These are phyloP conservation scores for Chaetura pelagica DNA, from an alignment of 2,113 vertebrate genomes.

Conservation along the genomic window DNA sequence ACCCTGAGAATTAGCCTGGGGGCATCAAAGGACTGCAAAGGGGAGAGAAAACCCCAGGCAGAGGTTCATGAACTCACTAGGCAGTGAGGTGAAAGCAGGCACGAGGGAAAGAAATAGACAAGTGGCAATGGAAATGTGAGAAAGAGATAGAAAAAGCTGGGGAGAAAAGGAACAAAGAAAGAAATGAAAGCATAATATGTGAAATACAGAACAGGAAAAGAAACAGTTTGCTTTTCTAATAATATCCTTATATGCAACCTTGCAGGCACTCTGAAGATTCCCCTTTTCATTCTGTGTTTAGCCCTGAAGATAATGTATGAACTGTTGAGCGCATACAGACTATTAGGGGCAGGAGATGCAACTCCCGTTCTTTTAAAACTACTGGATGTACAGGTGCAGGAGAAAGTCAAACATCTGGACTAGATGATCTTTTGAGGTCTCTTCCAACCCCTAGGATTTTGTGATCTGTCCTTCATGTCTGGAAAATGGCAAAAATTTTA, in stretches of 20 bases:
- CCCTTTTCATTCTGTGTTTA: neutral
- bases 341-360: neutral
- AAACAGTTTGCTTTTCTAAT: neutral
- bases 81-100: neutral
- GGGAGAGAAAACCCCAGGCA: neutral
- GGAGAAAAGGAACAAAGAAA: neutral
- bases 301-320: neutral
- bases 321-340: neutral
- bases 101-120: neutral
- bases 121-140: neutral
- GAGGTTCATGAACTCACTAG: neutral
- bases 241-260: neutral
- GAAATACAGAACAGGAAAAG: neutral
- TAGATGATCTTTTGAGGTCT: no score
- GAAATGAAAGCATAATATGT: neutral
- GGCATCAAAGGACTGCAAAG: neutral
- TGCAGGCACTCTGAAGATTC: neutral
- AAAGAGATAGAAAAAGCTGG: neutral
- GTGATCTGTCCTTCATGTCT: neutral
- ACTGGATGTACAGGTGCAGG: neutral
- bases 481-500: neutral
- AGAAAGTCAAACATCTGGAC: neutral
- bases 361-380: neutral
- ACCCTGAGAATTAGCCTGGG: neutral
- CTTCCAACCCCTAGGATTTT: no score